Base-by-base conservation (phyloP, 2,888 invertebrate genomes). In the Dryomyza anilis region DNA sequence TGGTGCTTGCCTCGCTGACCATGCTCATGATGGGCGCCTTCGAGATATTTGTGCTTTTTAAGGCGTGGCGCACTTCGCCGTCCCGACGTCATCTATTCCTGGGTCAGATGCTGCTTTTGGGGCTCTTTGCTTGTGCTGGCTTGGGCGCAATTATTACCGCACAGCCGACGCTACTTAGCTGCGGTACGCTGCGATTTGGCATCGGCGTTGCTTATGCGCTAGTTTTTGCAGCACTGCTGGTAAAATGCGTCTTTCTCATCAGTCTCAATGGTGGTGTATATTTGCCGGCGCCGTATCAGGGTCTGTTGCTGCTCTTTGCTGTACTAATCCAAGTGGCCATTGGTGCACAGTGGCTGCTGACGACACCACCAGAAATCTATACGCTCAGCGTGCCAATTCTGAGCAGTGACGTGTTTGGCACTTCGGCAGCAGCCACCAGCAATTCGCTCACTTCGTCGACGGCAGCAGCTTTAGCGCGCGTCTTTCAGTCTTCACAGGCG, bases 221-320 rank as follows among this genome's bases (percentile, higher is more conserved):
- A 64, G 92, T 95, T 67, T 96, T 96, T 83, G 93, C 95, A 45
- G 92, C 96, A 0, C 87, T 97, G 57, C 87, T 97, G 74, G 96
- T 96, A 70, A 96, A 97, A 85, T 93, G 95, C 83, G 94, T 96
- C 72, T 96, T 96, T 82, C 87, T 96, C 67, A 89, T 96, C 72
- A 95, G 95, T 78, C 88, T 96, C 68, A 95, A 96, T 83, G 91
- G 93, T 61, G 95, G 93, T 68, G 94, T 95, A 57, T 96, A 96
- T 80, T 86, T 96, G 63, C 95, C 95, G 61, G 95, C 96, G 7
- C 92, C 94, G 14, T 96, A 96, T 83, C 96, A 96, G 85, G 92
- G 90, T 69, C 87, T 96, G 29, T 87, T 97, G 73, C 86, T 96
- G 72, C 89, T 95, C 76, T 96, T 96, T 81, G 94, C 95, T 27